Evolutionary conservation across 2,113 vertebrate species (phyloP).

Genomic region (Odontesthes bonariensis): DNA sequence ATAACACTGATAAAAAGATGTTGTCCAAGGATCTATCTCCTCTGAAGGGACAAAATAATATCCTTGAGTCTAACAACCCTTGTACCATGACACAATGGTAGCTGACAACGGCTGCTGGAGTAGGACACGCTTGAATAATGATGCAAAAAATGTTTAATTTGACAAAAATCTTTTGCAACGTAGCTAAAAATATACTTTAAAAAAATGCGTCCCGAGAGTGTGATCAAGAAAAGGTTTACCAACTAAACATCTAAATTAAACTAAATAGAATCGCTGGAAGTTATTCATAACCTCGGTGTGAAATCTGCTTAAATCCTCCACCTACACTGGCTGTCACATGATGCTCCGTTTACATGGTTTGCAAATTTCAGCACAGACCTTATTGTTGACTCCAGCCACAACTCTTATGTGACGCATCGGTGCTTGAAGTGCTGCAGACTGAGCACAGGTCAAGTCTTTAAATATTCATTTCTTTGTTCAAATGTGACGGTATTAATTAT

Average conservation of each 20-base stretch:
- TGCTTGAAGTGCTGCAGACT: conserved; percentile 60
- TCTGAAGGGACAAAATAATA: conserved; percentile 7
- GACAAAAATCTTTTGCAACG: too few relatives aligned
- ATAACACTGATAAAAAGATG: background rate
- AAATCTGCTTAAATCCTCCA: conserved; percentile 40
- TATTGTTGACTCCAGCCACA: conserved; percentile 36
- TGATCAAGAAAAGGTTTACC: background rate
- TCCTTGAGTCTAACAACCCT: conserved; percentile 18
- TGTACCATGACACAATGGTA: background rate
- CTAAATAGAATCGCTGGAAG: conserved; percentile 29
- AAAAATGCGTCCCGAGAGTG: too few relatives aligned
- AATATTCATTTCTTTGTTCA: conserved; percentile 81
- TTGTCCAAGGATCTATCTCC: conserved; percentile 19
- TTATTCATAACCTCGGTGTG: conserved; percentile 18
- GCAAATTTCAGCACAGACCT: background rate
- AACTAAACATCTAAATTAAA: background rate
- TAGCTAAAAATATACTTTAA: too few relatives aligned
- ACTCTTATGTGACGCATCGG: conserved; percentile 47
- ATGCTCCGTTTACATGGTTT: conserved; percentile 29
- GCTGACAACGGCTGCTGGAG: background rate
- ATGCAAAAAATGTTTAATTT: background rate
- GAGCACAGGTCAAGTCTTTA: conserved; percentile 64
- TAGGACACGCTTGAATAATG: background rate
- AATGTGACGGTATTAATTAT: conserved; percentile 70
- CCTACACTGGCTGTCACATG: conserved; percentile 28